Evolutionary conservation across 1,140 invertebrate species (phyloP).

Genomic region (Brachionus rubens): DNA sequence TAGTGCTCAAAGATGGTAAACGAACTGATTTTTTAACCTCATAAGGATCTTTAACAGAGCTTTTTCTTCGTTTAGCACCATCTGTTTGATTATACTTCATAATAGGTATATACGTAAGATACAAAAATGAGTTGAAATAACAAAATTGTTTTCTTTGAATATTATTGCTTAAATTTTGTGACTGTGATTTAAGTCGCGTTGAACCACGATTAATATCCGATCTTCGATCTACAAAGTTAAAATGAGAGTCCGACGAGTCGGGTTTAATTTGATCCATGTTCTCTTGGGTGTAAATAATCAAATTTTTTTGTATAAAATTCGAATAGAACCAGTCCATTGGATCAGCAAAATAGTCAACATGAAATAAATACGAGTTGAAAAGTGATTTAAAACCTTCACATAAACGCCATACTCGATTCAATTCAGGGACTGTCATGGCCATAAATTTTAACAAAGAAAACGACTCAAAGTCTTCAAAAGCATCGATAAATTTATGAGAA

Average conservation of each 20-base stretch:
- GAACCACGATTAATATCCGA: neutral
- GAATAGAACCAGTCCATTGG: constrained; percentile 27
- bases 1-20: neutral
- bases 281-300: constrained; percentile 26
- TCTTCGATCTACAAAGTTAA: neutral
- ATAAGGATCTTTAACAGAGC: neutral
- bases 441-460: constrained; percentile 27
- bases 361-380: constrained; percentile 6
- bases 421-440: neutral
- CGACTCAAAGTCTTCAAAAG: constrained; percentile 13
- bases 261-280: neutral
- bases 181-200: neutral
- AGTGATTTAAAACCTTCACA: neutral
- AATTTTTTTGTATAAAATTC: constrained; percentile 22
- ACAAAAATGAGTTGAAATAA: constrained; percentile 25
- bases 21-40: neutral
- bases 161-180: neutral
- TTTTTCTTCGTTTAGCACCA: neutral
- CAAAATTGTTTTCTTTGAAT: constrained; percentile 14
- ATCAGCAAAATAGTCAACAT: constrained; percentile 21
- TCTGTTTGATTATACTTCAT: constrained; percentile 22
- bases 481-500: neutral
- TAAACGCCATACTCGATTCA: neutral
- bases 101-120: constrained; percentile 7
- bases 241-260: neutral